Base-by-base conservation (phyloP, 1,140 invertebrate species). In the Marisa cornuarietis region DNA sequence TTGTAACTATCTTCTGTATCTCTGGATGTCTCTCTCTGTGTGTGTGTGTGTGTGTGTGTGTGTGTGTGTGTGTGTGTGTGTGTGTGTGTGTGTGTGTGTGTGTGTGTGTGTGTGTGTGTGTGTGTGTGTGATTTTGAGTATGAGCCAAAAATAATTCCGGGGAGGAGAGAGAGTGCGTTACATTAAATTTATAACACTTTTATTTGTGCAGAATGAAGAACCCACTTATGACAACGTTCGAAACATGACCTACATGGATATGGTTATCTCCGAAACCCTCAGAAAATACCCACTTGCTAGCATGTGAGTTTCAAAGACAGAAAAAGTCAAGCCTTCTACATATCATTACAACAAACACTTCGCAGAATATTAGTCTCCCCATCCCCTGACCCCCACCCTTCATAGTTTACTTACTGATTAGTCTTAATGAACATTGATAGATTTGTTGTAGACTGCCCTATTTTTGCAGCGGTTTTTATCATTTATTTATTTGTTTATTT, bases 271-370 rank as follows among this genome's bases (percentile, higher is more conserved):
- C 63, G 88, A 89, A 79, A 87, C 87, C 0, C 79, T 89, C 3
- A 71, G 88, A 26, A 88, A 88, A 85, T 88, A 87, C 79, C 87
- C 87, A 24, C 72, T 88, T 31, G 87, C 87, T 42, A 88, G 87
- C 85, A 86, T 82, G 84, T 88, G 83, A 87, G 88, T 85, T 20
- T 2, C 18, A 14, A 49, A 65, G 63, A 20, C 72, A 9, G 8
- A 54, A 9, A n/a, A 52, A 13, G 10, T 72, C 11, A 31, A 69
- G n/a, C 13, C 11, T 68, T 68, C 13, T 11, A 58, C 54, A 18
- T 5, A 11, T 3, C 1, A 58, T 58, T 58, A 18, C 54, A 11
- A 18, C 16, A 58, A 58, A 58, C 5, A n/a, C n/a, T n/a, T n/a
- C n/a, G n/a, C n/a, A n/a, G 26, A 24, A 68, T 68, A 24, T 24